Evolutionary conservation across 1,140 invertebrate genomes (phyloP).

Genomic region (Dryas iulia): DNA sequence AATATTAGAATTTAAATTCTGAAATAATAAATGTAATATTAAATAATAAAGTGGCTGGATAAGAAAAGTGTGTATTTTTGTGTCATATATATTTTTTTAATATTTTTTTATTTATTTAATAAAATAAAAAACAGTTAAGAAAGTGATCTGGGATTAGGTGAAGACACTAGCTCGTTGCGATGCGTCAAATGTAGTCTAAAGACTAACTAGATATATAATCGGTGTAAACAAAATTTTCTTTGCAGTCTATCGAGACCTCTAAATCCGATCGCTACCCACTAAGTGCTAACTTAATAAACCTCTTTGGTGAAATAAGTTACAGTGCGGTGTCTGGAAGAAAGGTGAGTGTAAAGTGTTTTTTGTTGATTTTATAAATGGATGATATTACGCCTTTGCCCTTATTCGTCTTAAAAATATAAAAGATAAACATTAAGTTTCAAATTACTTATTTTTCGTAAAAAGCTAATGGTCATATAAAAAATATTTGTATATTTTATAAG

Average conservation of each 20-base stretch:
- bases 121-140: background rate
- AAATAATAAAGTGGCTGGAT: background rate
- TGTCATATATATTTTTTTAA: background rate
- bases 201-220: constrained; percentile 31
- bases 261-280: constrained; percentile 27
- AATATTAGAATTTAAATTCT: background rate
- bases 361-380: background rate
- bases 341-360: constrained; percentile 24
- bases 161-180: background rate
- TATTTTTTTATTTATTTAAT: background rate
- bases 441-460: background rate
- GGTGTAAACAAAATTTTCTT: constrained; percentile 28
- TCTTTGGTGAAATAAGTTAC: constrained; percentile 30
- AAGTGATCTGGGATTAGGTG: background rate
- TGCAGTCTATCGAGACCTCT: constrained; percentile 36
- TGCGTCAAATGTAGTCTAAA: constrained; percentile 12
- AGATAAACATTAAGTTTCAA: background rate
- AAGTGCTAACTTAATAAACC: constrained; percentile 36
- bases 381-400: background rate
- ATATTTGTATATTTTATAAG: no score
- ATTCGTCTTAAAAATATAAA: background rate
- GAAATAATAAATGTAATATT: background rate
- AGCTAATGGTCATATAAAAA: no score
- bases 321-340: constrained; percentile 3
- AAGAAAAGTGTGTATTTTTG: background rate